Evolutionary conservation across 2,888 invertebrate genomes (phyloP), one percentile per base, ranked within the genome.

Genomic region (Tiliacea citrago): DNA sequence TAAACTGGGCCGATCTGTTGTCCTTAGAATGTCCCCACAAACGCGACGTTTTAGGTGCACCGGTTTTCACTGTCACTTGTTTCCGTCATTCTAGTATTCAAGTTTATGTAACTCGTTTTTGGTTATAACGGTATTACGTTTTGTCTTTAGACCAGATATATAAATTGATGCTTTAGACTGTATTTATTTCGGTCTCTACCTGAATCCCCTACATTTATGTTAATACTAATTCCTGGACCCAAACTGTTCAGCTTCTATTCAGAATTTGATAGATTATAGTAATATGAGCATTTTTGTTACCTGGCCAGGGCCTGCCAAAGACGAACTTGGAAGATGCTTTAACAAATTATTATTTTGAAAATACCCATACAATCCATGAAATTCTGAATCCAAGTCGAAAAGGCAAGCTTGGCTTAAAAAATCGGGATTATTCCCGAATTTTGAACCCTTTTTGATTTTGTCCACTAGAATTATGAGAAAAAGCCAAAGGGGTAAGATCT

Each of bases 1-100:
- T 79, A 75, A 78, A 81, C 60, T 73, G 68, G 7, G 39, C 63
- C 75, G 78, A 81, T 79, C 67, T 66, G 61, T 71, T 29, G 81
- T 85, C 84, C 78, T 82, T 75, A 81, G 66, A 63, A 68, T 79
- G 75, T 87, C 72, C 72, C 65, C 75, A 57, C 47, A 72, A 70
- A 72, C 58, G 67, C 66, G 24, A 75, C 45, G 63, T 68, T 75
- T 81, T 62, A 63, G 73, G 65, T 79, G 73, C 69, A 81, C 78
- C 77, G 83, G 79, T 87, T 87, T 87, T 86, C 85, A 39, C 80
- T 77, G 63, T 85, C 77, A 71, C 39, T 72, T 66, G 57, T 72
- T 66, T 55, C 29, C 24, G 53, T 57, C 39, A 62, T 51, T 51
- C 42, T 58, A 76, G 42, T 72, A 61, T 49, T 63, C 18, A 58